Conservation (phyloP, 2,888 invertebrate genomes). For the Conistra vaccinii region DNA sequence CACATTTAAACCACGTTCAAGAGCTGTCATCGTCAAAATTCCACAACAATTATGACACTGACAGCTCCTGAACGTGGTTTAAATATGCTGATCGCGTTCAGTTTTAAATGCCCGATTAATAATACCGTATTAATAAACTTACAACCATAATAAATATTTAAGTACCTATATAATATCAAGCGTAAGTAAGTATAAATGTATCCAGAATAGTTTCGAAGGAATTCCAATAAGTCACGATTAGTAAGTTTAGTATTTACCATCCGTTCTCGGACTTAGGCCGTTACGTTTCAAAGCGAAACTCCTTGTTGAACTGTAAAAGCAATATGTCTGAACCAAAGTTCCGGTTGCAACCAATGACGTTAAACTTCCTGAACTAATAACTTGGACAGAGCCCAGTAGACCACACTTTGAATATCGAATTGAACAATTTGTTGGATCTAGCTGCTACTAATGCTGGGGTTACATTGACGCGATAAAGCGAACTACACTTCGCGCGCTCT, state of each 20-base stretch:
- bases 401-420: constrained; percentile 38
- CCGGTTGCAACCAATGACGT: constrained; percentile 41
- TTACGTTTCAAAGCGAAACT: constrained; percentile 25
- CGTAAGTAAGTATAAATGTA: neutral
- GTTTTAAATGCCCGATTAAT: neutral
- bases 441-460: too few species aligned
- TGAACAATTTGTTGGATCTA: constrained; percentile 26
- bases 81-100: neutral
- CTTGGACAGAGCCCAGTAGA: constrained; percentile 31
- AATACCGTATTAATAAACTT: too few species aligned
- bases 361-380: constrained; percentile 53
- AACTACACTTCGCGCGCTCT: too few species aligned
- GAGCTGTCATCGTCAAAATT: neutral
- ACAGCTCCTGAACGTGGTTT: neutral
- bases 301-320: constrained; percentile 32
- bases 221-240: constrained; percentile 8
- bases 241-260: neutral
- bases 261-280: neutral
- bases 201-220: neutral
- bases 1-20: neutral
- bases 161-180: neutral
- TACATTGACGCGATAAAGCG: too few species aligned
- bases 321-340: constrained; percentile 48
- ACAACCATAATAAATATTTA: neutral
- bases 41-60: neutral